Evolutionary conservation across 1,140 invertebrate species (phyloP).

Genomic region (Calliphora vicina): DNA sequence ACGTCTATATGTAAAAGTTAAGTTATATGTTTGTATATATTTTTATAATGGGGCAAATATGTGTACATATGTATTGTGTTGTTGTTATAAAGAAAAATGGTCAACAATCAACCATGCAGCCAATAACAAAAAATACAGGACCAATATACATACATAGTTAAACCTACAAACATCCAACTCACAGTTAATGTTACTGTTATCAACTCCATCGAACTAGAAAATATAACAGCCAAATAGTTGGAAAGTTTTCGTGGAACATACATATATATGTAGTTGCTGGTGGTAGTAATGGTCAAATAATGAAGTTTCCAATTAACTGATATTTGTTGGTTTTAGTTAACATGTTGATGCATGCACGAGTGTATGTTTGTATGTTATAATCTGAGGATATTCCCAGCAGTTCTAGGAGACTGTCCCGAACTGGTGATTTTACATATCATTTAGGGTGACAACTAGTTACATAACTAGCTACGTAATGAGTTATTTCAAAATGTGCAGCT

Average conservation of each 20-base stretch:
- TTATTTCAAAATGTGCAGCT: too few species aligned
- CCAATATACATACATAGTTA: too few species aligned
- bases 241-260: background rate
- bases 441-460: too few species aligned
- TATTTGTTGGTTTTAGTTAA: background rate
- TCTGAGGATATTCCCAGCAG: too few species aligned
- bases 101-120: background rate
- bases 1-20: background rate
- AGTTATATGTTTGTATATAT: background rate
- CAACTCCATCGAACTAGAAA: background rate
- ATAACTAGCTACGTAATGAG: too few species aligned
- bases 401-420: too few species aligned
- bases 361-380: too few species aligned
- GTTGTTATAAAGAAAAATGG: background rate
- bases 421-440: too few species aligned
- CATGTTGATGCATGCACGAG: background rate
- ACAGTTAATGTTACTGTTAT: background rate
- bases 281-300: background rate
- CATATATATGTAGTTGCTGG: background rate
- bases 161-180: background rate
- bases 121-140: background rate
- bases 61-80: background rate
- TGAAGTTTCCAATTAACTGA: background rate
- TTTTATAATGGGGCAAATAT: too few species aligned
- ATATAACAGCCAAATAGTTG: background rate